Base-by-base conservation (phyloP, 64 coral and sea anemone genomes). In the Orbicella faveolata region DNA sequence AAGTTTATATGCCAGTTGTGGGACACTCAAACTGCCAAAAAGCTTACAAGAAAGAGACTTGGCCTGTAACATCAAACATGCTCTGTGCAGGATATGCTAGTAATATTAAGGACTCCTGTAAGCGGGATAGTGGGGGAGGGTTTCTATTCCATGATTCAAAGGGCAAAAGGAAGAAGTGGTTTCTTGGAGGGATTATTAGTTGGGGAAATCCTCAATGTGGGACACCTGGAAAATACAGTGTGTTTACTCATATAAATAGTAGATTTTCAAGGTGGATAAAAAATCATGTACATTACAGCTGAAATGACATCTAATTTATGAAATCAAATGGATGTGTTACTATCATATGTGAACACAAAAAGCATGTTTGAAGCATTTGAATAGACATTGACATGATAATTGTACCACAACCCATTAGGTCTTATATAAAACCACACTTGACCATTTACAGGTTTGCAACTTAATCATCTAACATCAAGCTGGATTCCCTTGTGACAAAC, bases 201-300 rank as follows among this genome's bases (percentile, higher is more conserved):
- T 97, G 95, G 95, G 95, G 95, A 23, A 91, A 97, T 48, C 95
- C 95, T 26, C 70, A 57, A 66, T 97, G 95, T 88, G 95, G 95
- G 36, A 90, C 62, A n/a, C 95, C 95, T 10, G 95, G 95, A 36
- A 97, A 97, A 77, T 97, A 94, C 44, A 97, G 95, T 79, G 95
- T 97, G 36, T 91, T 91, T 83, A 94, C 95, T 34, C 80, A 52
- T 57, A 79, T 97, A 23, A 97, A 78, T 30, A 83, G 93, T 41
- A 83, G 61, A 83, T 97, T 82, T 88, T 78, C 90, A 84, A 94
- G 74, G 68, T 97, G 95, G 95, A 97, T 97, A 6, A 93, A 93
- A 78, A 79, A 84, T 59, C 77, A 93, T 34, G 90, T 94, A 75
- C 25, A 72, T 85, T 85, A 85, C 23, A 73, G 44, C 11, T 85